phyloP scores from a whole-genome alignment of 1,140 invertebrate species.

The Sweltsa coloradensis region DNA sequence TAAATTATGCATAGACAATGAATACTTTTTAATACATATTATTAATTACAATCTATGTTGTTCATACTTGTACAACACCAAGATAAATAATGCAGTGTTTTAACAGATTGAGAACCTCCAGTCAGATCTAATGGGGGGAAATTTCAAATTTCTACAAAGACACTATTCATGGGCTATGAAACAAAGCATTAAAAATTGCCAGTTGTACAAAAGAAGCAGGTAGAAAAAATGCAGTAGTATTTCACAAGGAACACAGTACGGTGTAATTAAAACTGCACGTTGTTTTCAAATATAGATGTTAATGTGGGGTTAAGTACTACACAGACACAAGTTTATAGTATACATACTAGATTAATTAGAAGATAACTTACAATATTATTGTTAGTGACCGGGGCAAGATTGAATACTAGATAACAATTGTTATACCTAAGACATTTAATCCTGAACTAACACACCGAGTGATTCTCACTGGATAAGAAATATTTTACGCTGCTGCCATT shows the following conservation, averaged over 20 bases:
- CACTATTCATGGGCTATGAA: neutral
- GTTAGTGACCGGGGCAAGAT: conserved; percentile 10
- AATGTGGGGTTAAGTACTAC: no score
- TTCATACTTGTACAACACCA: neutral
- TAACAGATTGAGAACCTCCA: neutral
- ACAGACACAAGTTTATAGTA: no score
- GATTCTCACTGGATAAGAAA: no score
- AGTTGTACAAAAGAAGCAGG: conserved; percentile 9
- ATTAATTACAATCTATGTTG: neutral
- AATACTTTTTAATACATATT: no score
- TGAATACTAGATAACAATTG: conserved; percentile 2
- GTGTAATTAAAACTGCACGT: conserved; percentile 6
- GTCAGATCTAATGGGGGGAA: conserved; percentile 3
- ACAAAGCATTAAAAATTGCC: neutral
- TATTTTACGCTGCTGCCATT: no score
- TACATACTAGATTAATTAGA: neutral
- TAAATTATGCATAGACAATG: no score
- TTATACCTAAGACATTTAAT: conserved; percentile 6
- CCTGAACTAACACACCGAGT: conserved; percentile 7
- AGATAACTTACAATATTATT: conserved; percentile 3
- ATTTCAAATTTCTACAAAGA: conserved; percentile 6
- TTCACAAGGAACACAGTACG: conserved; percentile 13
- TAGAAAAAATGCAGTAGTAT: conserved; percentile 7
- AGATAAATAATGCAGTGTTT: neutral
- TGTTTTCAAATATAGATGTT: neutral